Percentiles rank a stretch among this genome's conserved stretches.
Conservation (phyloP, 2,888 invertebrate species). For the Rhingia campestris region DNA sequence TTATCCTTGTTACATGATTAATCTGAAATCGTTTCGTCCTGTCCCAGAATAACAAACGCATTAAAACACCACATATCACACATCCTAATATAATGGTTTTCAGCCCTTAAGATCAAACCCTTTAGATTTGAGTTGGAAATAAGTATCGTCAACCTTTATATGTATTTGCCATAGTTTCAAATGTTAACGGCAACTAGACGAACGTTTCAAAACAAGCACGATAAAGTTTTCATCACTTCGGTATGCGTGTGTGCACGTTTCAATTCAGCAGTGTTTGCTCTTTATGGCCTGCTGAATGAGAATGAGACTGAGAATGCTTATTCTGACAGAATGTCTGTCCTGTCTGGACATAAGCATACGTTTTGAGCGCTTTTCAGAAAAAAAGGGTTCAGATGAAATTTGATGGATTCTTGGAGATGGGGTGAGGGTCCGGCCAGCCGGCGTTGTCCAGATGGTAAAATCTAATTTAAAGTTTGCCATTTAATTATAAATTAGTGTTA, state of each 20-base stretch:
- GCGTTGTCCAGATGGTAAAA: slow-evolving; percentile 52
- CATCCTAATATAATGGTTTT: slow-evolving; percentile 24
- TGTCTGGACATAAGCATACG: slow-evolving; percentile 32
- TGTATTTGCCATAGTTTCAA: neutral
- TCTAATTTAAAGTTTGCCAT: slow-evolving; percentile 73
- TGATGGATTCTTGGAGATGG: slow-evolving; percentile 39
- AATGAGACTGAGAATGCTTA: slow-evolving; percentile 40
- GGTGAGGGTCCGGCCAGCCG: neutral
- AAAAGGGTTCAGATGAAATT: slow-evolving; percentile 55
- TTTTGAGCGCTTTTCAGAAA: slow-evolving; percentile 34
- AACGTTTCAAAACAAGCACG: slow-evolving; percentile 17
- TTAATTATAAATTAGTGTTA: slow-evolving; percentile 72
- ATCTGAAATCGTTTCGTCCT: slow-evolving; percentile 70
- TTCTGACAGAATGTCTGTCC: neutral
- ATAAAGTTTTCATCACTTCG: slow-evolving; percentile 48
- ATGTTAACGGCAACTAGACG: slow-evolving; percentile 6
- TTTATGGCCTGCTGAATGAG: slow-evolving; percentile 34
- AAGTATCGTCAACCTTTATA: slow-evolving; percentile 54
- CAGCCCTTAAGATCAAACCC: slow-evolving; percentile 31
- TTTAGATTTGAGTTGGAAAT: slow-evolving; percentile 30
- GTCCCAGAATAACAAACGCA: slow-evolving; percentile 65
- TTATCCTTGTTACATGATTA: slow-evolving; percentile 70
- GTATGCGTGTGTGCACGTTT: slow-evolving; percentile 57
- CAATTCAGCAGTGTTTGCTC: slow-evolving; percentile 2
- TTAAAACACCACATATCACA: slow-evolving; percentile 12